Evolutionary conservation across 2,888 invertebrate species (phyloP).

Genomic region (Tolmerus cingulatus): DNA sequence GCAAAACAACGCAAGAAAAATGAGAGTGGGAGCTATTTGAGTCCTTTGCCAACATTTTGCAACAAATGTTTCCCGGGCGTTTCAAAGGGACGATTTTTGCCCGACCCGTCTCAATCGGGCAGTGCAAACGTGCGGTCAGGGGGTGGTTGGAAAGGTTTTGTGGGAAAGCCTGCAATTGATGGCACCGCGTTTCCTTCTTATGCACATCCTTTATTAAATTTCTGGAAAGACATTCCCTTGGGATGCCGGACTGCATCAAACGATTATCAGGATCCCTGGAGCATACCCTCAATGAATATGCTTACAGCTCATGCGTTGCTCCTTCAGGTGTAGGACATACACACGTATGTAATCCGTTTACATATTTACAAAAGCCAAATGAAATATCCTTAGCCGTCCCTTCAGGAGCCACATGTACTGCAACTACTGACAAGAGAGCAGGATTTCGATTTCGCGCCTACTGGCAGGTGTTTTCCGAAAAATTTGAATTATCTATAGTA

Average conservation of each 20-base stretch:
- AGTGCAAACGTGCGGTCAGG: background rate
- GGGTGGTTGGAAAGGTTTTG: background rate
- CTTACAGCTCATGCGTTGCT: background rate
- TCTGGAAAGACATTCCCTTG: constrained; percentile 14
- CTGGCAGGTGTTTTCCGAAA: too few relatives aligned
- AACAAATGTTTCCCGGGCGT: constrained; percentile 5
- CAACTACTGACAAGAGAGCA: too few relatives aligned
- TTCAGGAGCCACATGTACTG: too few relatives aligned
- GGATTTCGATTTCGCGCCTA: too few relatives aligned
- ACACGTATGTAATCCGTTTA: too few relatives aligned
- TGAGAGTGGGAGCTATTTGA: background rate
- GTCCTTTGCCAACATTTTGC: background rate
- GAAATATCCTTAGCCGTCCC: background rate
- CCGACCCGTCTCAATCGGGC: background rate
- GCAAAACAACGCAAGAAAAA: constrained; percentile 1
- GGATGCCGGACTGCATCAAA: background rate
- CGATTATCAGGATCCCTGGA: background rate
- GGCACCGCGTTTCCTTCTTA: constrained; percentile 10
- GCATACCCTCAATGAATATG: background rate
- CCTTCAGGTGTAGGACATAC: background rate
- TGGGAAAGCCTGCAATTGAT: constrained; percentile 22
- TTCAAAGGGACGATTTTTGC: background rate
- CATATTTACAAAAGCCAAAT: background rate
- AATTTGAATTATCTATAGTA: too few relatives aligned
- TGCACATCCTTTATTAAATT: constrained; percentile 39